A percentile compares a stretch with the other conserved stretches of the same genome.
These are phyloP conservation scores for Donacobius atricapilla DNA, from an alignment of 2,113 vertebrate genomes.

Conservation along the genomic window DNA sequence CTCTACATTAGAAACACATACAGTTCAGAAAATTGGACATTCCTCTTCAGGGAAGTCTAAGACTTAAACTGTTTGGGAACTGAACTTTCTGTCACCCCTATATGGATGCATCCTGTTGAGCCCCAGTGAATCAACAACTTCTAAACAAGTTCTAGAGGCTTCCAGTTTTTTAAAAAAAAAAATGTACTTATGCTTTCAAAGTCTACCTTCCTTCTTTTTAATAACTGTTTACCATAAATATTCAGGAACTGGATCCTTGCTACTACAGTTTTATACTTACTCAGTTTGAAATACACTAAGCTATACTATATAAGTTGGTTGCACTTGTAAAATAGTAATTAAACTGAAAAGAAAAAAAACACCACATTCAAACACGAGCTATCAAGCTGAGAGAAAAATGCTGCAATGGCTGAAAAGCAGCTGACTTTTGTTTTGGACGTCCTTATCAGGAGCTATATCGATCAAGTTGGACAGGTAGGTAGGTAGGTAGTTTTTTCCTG, in stretches of 20 bases:
- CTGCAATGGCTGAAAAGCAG: neutral
- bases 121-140: neutral
- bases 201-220: constrained; percentile 5
- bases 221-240: neutral
- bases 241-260: neutral
- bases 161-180: neutral
- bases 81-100: constrained; percentile 57
- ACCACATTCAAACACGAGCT: neutral
- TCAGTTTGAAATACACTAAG: neutral
- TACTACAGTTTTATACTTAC: neutral
- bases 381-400: neutral
- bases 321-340: neutral
- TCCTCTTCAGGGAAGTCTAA: neutral
- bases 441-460: neutral
- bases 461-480: neutral
- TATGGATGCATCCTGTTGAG: neutral
- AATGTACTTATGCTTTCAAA: neutral
- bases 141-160: neutral
- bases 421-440: neutral
- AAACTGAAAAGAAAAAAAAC: constrained; percentile 1
- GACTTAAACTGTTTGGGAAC: constrained; percentile 13
- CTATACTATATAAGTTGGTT: neutral
- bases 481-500: neutral
- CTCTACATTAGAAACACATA: constrained; percentile 25
- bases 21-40: constrained; percentile 13